A percentile compares a stretch with the other conserved stretches of the same genome.
These are phyloP conservation scores for Spatulosminthurus flaviceps DNA, from an alignment of 2,888 invertebrate genomes.

Conservation along the genomic window DNA sequence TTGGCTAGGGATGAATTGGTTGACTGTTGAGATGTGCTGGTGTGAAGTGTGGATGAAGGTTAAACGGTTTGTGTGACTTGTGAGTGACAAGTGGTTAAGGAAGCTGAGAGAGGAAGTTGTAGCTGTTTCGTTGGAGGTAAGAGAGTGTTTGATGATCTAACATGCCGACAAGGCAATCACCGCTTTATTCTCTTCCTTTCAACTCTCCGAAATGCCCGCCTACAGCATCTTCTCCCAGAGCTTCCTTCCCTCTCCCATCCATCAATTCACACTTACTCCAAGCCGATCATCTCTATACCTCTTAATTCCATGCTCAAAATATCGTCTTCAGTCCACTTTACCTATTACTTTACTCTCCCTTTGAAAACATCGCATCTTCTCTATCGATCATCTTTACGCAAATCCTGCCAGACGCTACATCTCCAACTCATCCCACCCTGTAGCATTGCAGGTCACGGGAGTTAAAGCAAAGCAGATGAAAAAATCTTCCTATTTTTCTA, in stretches of 20 bases:
- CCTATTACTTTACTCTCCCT: background rate
- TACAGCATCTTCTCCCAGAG: constrained; percentile 18
- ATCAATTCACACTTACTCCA: constrained; percentile 15
- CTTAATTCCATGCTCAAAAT: background rate
- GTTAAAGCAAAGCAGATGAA: too few species aligned
- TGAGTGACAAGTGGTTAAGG: constrained; percentile 45
- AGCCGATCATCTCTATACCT: background rate
- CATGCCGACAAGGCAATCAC: constrained; percentile 41
- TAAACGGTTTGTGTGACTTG: constrained; percentile 44
- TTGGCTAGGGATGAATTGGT: constrained; percentile 20
- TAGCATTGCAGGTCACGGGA: too few species aligned
- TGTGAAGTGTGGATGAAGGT: constrained; percentile 46
- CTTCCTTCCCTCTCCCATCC: constrained; percentile 33
- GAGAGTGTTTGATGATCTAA: constrained; percentile 41
- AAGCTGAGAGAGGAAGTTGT: constrained; percentile 20
- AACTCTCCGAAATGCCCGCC: constrained; percentile 41
- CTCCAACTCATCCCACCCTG: background rate
- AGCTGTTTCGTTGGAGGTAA: constrained; percentile 40
- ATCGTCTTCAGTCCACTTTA: too few species aligned
- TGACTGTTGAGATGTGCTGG: constrained; percentile 28
- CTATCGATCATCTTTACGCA: constrained; percentile 14
- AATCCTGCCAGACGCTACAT: background rate
- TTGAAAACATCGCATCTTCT: background rate
- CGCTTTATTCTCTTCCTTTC: constrained; percentile 42
- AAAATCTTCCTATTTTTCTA: too few species aligned